Base-by-base conservation (phyloP, 2,797 vertebrate species). In the Nasua narica region DNA sequence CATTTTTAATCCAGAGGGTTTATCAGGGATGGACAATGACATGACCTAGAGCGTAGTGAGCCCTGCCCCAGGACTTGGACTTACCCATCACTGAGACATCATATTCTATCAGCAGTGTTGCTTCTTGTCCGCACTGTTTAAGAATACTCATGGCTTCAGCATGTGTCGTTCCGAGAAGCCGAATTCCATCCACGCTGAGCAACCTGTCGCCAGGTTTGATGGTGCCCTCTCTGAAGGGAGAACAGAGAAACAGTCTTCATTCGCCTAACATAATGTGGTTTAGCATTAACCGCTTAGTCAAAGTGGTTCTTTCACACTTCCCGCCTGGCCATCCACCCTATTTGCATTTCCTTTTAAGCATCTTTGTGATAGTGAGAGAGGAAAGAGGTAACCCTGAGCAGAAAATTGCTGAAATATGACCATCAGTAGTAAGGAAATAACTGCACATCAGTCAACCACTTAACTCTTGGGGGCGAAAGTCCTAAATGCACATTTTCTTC, bases 31-130 rank as follows among this genome's bases (percentile, higher is more conserved):
- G 86, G 78, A 87, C 62, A 98, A 94, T 12, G 92, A 97, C 77
- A 81, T 5, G 46, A 46, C 46, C 87, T 60, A 65, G 74, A 77
- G 83, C n/a, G 93, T 77, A 54, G 76, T 85, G 37, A 89, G 84
- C 6, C 56, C 7, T 48, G 89, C 35, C 19, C 81, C 35, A 83
- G 48, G 46, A 82, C 76, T 94, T 81, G 1, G 69, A 98, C 99
- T 93, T 99, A 99, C 99, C 99, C 99, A 99, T 99, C 67, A 99
- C 99, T 0, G 99, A 99, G 97, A 99, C 99, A 74, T 99, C 99
- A 0, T 99, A 99, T 98, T 99, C 99, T 1, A 99, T 98, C 97
- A 99, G 99, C 94, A 99, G 99, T 16, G 99, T 99, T 0, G 99
- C 99, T 96, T 99, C 99, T 98, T 99, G 99, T 0, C 99, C 99